Evolutionary conservation across 2,113 vertebrate species (phyloP).

Genomic region (Eulemur rufifrons): DNA sequence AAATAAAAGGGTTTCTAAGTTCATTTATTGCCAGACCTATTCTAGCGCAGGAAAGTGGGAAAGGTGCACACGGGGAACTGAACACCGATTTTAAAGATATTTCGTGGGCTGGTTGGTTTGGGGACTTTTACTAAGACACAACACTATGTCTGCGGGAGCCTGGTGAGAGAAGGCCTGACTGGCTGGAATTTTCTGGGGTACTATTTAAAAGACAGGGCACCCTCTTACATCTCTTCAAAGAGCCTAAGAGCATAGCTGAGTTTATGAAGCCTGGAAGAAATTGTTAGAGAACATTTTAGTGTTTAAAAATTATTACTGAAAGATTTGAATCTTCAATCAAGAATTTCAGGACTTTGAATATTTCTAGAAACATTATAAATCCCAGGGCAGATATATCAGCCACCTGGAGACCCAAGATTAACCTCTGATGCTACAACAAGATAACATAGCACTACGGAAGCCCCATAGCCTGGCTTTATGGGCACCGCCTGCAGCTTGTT

Average conservation of each 20-base stretch:
- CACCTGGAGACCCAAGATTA: background rate
- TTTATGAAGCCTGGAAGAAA: background rate
- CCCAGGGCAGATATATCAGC: background rate
- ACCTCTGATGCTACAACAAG: background rate
- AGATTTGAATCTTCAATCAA: background rate
- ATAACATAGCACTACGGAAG: background rate
- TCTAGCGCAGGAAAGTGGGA: background rate
- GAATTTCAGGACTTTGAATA: background rate
- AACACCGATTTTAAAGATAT: background rate
- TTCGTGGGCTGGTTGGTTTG: background rate
- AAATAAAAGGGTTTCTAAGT: background rate
- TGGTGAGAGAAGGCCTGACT: background rate
- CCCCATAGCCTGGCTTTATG: background rate
- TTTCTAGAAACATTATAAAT: conserved; percentile 2
- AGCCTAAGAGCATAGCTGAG: background rate
- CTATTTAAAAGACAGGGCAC: background rate
- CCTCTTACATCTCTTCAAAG: background rate
- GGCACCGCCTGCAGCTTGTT: accelerated
- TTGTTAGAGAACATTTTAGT: background rate
- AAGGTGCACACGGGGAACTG: background rate
- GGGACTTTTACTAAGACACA: background rate
- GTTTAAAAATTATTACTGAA: conserved; percentile 12
- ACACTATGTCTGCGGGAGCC: background rate
- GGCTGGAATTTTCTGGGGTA: background rate
- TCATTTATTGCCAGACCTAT: background rate